Conservation (phyloP, 2,797 vertebrate species). For the Sarcoramphus papa region DNA sequence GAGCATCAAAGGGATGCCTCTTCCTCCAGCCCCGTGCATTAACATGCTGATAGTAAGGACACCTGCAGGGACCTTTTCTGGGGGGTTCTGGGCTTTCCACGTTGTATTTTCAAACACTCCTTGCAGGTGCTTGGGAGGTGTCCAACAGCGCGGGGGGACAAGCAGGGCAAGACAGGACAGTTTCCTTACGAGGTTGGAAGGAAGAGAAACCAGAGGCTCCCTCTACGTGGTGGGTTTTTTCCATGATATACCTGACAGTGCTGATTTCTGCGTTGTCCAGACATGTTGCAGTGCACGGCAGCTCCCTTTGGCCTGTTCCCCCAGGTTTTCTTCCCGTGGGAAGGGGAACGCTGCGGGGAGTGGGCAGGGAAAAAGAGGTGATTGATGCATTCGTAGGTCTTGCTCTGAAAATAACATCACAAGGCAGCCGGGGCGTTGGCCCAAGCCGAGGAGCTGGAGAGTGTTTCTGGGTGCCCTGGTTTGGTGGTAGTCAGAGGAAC, state of each 20-base stretch:
- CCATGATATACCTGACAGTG: not conserved
- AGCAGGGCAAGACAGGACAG: not conserved
- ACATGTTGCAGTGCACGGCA: not conserved
- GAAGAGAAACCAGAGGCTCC: not conserved
- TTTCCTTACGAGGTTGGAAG: not conserved
- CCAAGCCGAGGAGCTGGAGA: not conserved
- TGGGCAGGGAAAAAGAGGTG: not conserved
- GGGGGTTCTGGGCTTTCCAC: not conserved
- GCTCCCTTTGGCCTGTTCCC: not conserved
- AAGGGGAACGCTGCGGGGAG: not conserved
- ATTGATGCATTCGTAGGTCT: not conserved
- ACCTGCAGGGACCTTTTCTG: not conserved
- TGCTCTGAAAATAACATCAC: not conserved
- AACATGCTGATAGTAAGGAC: not conserved
- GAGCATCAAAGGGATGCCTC: not conserved
- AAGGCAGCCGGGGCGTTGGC: not conserved
- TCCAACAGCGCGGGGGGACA: not conserved
- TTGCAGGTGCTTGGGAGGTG: not conserved
- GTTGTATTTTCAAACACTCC: not conserved
- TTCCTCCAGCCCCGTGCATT: not conserved
- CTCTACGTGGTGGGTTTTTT: not conserved
- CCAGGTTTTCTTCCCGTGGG: not conserved
- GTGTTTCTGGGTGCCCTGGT: not conserved
- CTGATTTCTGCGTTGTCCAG: not conserved
- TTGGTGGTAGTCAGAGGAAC: not conserved